phyloP scores from a whole-genome alignment of 2,888 invertebrate genomes.

The Linnaemya tessellans region DNA sequence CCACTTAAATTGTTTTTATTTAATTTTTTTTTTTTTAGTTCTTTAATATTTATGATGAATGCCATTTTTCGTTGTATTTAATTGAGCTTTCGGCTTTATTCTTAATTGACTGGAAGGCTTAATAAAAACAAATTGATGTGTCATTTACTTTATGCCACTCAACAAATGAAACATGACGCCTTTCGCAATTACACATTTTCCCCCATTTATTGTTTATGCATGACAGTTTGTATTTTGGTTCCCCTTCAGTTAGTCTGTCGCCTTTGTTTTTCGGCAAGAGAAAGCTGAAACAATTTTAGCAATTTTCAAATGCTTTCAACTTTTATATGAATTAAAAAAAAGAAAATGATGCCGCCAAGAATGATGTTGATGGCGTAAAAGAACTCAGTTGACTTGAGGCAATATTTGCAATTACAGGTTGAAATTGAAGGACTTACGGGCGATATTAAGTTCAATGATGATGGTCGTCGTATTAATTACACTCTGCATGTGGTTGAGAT shows the following conservation, averaged over 20 bases:
- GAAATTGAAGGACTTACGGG: slow-evolving; percentile 95
- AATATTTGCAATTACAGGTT: slow-evolving; percentile 86
- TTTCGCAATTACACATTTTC: slow-evolving; percentile 12
- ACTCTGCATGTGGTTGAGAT: slow-evolving; percentile 95
- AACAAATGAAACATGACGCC: slow-evolving; percentile 37
- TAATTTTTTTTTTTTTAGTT: not conserved
- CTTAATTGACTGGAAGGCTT: slow-evolving; percentile 64
- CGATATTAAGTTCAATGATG: slow-evolving; percentile 95
- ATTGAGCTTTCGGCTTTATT: slow-evolving; percentile 27
- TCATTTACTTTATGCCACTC: slow-evolving; percentile 61
- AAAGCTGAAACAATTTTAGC: slow-evolving; percentile 24
- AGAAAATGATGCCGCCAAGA: not conserved
- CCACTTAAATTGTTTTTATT: not conserved
- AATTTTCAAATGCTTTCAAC: slow-evolving; percentile 4
- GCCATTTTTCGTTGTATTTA: slow-evolving; percentile 3
- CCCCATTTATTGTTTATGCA: not conserved
- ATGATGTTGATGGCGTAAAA: not conserved
- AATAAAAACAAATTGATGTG: slow-evolving; percentile 66
- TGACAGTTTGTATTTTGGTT: not conserved
- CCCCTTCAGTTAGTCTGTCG: not conserved
- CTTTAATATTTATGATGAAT: not conserved
- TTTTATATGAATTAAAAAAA: slow-evolving; percentile 8
- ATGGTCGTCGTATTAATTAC: slow-evolving; percentile 94
- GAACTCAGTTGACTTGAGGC: slow-evolving; percentile 35
- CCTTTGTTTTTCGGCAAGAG: not conserved